Base-by-base conservation (phyloP, 2,888 invertebrate genomes). In the Leptopilina drosophilae region DNA sequence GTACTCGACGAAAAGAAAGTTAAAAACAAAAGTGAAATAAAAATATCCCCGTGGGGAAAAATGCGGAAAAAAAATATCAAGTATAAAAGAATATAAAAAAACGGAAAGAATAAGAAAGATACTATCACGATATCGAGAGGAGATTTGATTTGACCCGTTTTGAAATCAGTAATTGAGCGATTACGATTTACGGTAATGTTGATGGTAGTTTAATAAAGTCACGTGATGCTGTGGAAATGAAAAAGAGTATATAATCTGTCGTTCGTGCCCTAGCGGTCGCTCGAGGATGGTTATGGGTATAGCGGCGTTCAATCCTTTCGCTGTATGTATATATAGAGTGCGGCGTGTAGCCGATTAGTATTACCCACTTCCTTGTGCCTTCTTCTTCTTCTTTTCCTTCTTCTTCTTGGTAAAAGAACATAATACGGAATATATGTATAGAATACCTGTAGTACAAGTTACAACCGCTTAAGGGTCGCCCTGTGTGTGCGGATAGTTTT, bases 271-370 rank as follows among this genome's bases (percentile, higher is more conserved):
- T 76, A 64, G 42, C 75, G 73, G 65, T 46, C 75, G 66, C 49
- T 49, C 49, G 49, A 49, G 49, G 49, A 42, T 40, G 53, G 46
- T 69, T 12, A 46, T 65, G 42, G 33, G 64, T 49, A 26, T 69
- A 62, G 26, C 15, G 53, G 65, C 81, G 82, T 81, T 79, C 80
- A 77, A 82, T 85, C 84, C 83, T 81, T 83, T 20, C 49, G 49
- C 7, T 42, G 42, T 7, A 42, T 42, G 42, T 49, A 12, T 49
- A 9, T 62, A 20, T 62, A 62, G 62, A 62, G n/a, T 62, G 62
- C n/a, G 20, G 62, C 84, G 84, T 85, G 85, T 83, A 82, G 87
- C 85, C 87, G 88, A 84, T 85, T 84, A 85, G 84, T 81, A 82
- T 81, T 78, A 77, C 53, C 76, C 83, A 84, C 84, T 84, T 84